Conservation (phyloP, 2,888 invertebrate species). For the Bimastos eiseni region DNA sequence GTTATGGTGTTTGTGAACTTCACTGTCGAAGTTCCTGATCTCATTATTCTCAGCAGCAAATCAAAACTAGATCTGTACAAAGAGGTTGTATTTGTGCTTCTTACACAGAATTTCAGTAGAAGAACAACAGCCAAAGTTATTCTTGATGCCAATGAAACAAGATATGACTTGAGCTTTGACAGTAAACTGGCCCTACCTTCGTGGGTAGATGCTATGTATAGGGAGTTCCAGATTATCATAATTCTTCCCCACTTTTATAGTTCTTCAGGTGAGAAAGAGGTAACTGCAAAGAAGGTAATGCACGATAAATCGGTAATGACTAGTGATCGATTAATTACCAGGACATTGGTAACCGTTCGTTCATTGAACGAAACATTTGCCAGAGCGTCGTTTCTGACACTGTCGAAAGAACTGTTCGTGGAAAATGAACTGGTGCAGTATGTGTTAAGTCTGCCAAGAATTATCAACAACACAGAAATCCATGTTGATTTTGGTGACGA, state of each 20-base stretch:
- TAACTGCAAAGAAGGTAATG: not conserved
- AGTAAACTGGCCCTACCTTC: not conserved
- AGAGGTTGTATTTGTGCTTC: not conserved
- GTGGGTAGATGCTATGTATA: not conserved
- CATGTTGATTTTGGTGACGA: conserved; percentile 13
- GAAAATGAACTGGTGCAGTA: not conserved
- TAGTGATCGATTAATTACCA: not conserved
- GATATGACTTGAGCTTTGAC: not conserved
- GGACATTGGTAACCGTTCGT: not conserved
- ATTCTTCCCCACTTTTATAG: not conserved
- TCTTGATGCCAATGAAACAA: not conserved
- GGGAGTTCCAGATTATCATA: not conserved
- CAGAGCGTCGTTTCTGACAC: not conserved
- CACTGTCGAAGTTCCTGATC: not conserved
- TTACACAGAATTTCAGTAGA: not conserved
- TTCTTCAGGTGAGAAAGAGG: not conserved
- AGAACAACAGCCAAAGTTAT: not conserved
- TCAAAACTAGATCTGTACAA: not conserved
- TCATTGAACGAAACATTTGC: not conserved
- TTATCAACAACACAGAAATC: not conserved
- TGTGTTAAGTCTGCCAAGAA: not conserved
- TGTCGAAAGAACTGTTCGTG: not conserved
- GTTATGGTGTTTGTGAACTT: not conserved
- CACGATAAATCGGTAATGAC: not conserved
- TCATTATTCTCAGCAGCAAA: not conserved